Evolutionary conservation across 2,888 invertebrate genomes (phyloP).

Genomic region (Apomyelois bistriatella): DNA sequence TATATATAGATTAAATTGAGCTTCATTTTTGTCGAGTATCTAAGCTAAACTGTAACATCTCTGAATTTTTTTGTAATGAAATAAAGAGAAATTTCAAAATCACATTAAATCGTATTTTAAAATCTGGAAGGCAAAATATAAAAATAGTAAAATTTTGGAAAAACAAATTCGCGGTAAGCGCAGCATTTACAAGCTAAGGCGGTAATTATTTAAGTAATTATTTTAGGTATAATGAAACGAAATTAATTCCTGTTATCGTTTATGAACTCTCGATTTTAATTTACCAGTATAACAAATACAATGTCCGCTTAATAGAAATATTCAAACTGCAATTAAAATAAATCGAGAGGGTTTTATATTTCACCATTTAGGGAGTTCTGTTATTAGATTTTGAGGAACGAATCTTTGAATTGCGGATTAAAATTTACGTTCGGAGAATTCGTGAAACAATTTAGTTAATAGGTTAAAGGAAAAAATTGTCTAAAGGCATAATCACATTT

Average conservation of each 20-base stretch:
- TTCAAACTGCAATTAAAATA: constrained; percentile 43
- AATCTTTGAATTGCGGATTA: constrained; percentile 41
- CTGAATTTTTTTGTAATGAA: too few species aligned
- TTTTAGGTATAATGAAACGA: background rate
- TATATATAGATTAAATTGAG: too few species aligned
- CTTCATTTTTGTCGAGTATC: too few species aligned
- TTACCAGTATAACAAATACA: constrained; percentile 21
- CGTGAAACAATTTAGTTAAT: constrained; percentile 37
- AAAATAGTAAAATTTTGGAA: too few species aligned
- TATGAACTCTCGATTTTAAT: background rate
- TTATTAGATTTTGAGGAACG: constrained; percentile 53
- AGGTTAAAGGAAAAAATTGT: constrained; percentile 25
- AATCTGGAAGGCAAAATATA: too few species aligned
- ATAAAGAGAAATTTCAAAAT: too few species aligned
- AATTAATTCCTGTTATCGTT: background rate
- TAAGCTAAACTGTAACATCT: too few species aligned
- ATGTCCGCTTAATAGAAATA: constrained; percentile 23
- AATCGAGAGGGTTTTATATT: constrained; percentile 39
- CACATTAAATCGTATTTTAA: too few species aligned
- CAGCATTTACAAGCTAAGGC: too few species aligned
- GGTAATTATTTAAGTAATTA: too few species aligned
- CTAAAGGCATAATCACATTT: too few species aligned
- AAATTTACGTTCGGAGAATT: constrained; percentile 39
- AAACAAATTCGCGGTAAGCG: too few species aligned
- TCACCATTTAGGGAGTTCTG: constrained; percentile 46